Evolutionary conservation across 2,888 invertebrate genomes (phyloP).

Genomic region (Embidobia sp.): DNA sequence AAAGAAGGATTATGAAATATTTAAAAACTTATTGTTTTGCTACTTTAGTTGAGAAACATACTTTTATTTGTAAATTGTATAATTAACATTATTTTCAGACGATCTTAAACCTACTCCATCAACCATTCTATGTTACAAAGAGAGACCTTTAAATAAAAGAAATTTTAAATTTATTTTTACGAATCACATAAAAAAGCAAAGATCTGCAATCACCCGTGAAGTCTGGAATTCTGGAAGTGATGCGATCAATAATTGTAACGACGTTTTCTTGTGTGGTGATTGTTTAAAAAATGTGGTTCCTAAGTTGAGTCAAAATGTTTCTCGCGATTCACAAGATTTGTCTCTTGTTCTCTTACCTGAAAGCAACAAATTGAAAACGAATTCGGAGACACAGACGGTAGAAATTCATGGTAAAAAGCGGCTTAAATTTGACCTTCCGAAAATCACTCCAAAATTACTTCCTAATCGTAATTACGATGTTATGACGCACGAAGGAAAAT

Average conservation of each 20-base stretch:
- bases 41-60: not conserved
- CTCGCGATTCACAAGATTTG: too few relatives aligned
- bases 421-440: not conserved
- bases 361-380: not conserved
- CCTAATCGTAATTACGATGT: too few relatives aligned
- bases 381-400: constrained; percentile 14
- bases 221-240: constrained; percentile 39
- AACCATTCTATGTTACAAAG: constrained; percentile 19
- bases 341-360: not conserved
- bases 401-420: not conserved
- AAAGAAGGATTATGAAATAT: too few relatives aligned
- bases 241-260: constrained; percentile 69
- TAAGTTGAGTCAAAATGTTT: too few relatives aligned
- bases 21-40: too few relatives aligned
- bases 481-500: constrained; percentile 8
- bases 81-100: too few relatives aligned
- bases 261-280: not conserved
- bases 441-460: not conserved
- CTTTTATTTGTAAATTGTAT: not conserved
- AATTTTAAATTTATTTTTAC: constrained; percentile 14
- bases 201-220: too few relatives aligned
- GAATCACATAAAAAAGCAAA: constrained; percentile 2
- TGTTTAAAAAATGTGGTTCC: not conserved
- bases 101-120: constrained; percentile 26
- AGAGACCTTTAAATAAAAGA: constrained; percentile 52